These are phyloP conservation scores for Aldrovandia affinis DNA, from an alignment of 2,797 vertebrate species.

Conservation along the genomic window DNA sequence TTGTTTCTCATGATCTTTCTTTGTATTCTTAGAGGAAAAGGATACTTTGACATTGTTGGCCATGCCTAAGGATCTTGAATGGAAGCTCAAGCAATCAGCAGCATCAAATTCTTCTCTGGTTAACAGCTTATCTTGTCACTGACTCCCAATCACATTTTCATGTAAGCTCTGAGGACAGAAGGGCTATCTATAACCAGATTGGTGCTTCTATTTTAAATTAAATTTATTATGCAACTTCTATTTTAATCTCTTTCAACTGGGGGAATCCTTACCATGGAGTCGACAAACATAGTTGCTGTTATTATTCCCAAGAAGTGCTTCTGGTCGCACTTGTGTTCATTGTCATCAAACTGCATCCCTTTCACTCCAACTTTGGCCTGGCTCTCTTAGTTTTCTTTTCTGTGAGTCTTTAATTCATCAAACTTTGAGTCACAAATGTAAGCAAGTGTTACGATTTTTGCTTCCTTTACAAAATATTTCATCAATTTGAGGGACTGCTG, in stretches of 20 bases:
- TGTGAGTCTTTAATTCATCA: neutral
- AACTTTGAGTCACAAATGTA: neutral
- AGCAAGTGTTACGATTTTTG: neutral
- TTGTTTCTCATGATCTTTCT: too few relatives aligned
- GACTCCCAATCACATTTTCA: neutral
- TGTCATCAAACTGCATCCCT: neutral
- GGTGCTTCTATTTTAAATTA: neutral
- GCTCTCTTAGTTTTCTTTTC: neutral
- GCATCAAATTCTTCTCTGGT: neutral
- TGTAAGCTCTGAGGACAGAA: neutral
- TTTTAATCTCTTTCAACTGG: neutral
- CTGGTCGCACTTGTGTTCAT: neutral
- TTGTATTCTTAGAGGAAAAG: too few relatives aligned
- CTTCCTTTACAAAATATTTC: neutral
- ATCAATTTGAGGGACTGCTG: neutral
- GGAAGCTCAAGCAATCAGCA: neutral
- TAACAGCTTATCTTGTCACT: slow-evolving; percentile 15
- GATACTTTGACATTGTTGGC: neutral
- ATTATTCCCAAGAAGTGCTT: neutral
- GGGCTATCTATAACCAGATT: neutral
- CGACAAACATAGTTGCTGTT: neutral
- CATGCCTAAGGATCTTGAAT: neutral
- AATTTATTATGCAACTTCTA: neutral
- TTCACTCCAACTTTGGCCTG: neutral
- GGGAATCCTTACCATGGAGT: neutral